A percentile compares a stretch with the other conserved stretches of the same genome.
Conservation (phyloP, 2,888 invertebrate genomes). For the Tetramorium bicarinatum region DNA sequence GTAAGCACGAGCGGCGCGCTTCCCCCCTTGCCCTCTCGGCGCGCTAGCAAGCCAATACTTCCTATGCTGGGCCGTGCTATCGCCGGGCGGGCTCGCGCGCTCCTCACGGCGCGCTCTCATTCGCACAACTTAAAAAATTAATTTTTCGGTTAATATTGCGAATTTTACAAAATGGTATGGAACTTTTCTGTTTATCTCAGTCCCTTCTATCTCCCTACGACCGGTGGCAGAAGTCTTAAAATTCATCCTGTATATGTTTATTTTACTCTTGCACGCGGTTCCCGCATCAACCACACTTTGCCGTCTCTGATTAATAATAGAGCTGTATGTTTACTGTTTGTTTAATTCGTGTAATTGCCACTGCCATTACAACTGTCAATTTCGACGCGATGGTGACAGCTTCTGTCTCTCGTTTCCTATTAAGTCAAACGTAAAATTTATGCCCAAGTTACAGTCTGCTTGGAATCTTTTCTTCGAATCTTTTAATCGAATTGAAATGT, state of each 20-base stretch:
- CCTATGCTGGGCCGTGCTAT: no score
- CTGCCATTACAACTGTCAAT: neutral
- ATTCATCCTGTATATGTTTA: neutral
- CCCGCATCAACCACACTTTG: neutral
- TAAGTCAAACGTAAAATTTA: neutral
- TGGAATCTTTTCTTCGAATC: neutral
- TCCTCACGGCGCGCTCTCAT: no score
- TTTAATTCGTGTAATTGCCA: neutral
- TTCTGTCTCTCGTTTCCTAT: neutral
- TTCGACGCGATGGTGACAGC: neutral
- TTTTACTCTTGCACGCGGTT: neutral
- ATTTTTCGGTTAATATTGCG: no score
- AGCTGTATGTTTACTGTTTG: neutral
- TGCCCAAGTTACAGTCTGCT: neutral
- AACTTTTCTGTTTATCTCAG: no score
- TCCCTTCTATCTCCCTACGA: no score
- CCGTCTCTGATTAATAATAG: neutral
- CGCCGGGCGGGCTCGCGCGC: no score
- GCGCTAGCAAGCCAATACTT: no score
- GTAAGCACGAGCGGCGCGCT: no score
- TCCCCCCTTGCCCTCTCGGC: no score
- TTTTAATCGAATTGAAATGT: constrained; percentile 15
- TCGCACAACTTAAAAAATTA: no score
- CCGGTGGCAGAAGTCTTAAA: no score
- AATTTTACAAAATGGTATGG: no score